Base-by-base conservation (phyloP, 1,140 invertebrate genomes). In the Araneus ventricosus region DNA sequence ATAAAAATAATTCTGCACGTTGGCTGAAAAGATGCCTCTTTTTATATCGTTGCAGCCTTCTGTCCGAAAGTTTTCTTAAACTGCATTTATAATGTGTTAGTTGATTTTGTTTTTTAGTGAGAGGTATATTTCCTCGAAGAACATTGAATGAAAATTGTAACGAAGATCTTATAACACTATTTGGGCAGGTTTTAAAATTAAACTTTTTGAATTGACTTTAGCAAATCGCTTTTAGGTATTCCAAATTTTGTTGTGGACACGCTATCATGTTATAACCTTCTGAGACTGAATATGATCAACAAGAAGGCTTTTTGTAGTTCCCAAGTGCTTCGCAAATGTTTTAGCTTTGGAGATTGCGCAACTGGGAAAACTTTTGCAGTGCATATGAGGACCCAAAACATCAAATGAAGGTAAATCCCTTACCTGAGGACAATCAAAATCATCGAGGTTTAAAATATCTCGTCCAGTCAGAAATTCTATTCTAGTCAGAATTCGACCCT, bases 91-190 rank as follows among this genome's bases (percentile, higher is more conserved):
- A 59, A 8, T n/a, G 75, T 14, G 67, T 39, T 41, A 34, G 37
- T 70, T 37, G 86, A 86, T n/a, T n/a, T n/a, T n/a, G n/a, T 8
- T 80, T 37, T 37, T 86, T 75, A 59, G 24, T 75, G 6, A 86
- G 2, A 30, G 90, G 63, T 22, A 92, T 67, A n/a, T 85, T 92
- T 45, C 79, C 82, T 85, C 85, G 80, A 57, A 92, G 39, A 14
- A 92, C 6, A 87, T 86, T 92, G 22, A 92, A 63, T 22, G 34
- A 17, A 57, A 82, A 92, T 79, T 92, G 59, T n/a, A 82, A 92
- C 34, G 87, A 34, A 67, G 59, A 52, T 87, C 87, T 92, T 20
- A 92, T 92, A 45, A 82, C 24, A 45, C 57, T 39, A 37, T 85
- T 92, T n/a, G 37, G 39, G 45, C 79, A 92, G 8, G 61, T 67